Evolutionary conservation across 2,797 vertebrate species (phyloP).

Genomic region (Amblyraja radiata): DNA sequence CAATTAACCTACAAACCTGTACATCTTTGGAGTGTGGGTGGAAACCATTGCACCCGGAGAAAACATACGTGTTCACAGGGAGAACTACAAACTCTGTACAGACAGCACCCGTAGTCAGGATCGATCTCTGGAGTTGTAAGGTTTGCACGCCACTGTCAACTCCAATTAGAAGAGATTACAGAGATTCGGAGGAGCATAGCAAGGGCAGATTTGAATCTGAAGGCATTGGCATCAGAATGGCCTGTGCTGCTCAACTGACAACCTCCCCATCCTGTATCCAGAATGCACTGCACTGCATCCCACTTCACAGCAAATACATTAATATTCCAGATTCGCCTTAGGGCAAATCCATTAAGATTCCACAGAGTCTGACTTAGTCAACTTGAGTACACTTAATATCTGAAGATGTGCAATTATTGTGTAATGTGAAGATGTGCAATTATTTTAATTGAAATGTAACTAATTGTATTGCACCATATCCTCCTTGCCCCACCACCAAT

Average conservation of each 20-base stretch:
- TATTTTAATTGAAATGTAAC: neutral
- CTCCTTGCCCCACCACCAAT: too few species aligned
- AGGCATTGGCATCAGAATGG: neutral
- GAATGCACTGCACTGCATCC: too few species aligned
- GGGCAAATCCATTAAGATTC: neutral
- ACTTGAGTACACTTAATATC: neutral
- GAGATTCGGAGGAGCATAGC: neutral
- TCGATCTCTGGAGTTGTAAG: too few species aligned
- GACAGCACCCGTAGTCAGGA: too few species aligned
- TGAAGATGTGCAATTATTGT: neutral
- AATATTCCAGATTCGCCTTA: neutral
- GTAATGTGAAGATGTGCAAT: neutral
- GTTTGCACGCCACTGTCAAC: too few species aligned
- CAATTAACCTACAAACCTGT: too few species aligned
- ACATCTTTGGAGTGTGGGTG: too few species aligned
- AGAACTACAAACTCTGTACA: too few species aligned
- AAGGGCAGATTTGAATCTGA: neutral
- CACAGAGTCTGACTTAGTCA: neutral
- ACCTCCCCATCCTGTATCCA: neutral
- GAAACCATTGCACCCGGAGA: too few species aligned
- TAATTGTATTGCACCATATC: neutral
- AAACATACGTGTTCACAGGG: too few species aligned
- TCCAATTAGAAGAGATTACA: neutral
- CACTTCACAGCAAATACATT: neutral
- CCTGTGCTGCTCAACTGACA: neutral